Base-by-base conservation (phyloP, 1,140 invertebrate species). In the Habropoda laboriosa region DNA sequence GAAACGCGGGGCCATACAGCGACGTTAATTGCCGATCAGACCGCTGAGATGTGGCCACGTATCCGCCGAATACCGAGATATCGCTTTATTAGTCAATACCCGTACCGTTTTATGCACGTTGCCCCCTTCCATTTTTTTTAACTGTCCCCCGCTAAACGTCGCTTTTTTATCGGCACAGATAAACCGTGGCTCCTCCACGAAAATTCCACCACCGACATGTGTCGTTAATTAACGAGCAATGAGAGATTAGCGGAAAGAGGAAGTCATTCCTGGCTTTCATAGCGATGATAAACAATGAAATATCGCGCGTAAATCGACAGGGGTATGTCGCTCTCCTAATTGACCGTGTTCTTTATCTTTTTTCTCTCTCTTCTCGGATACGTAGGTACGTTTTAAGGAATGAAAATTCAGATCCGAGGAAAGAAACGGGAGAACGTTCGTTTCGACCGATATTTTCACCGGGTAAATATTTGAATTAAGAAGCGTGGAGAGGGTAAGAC, bases 21-120 rank as follows among this genome's bases (percentile, higher is more conserved):
- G 74, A 57, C 75, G 47, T 64, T 87, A 88, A 87, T 82, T 86
- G 78, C 57, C 55, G 53, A 68, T 55, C 70, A 32, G 12, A 6
- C 63, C 58, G 57, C 67, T 76, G 73, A 86, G 53, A 80, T 86
- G 68, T 51, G 81, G 53, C 13, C 58, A 5, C 24, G 51, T 47
- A 53, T 53, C 21, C 27, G 0, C 21, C 35, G 40, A 68, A 76
- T 68, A 64, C 18, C 18, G 47, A 77, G 80, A 71, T 80, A 82
- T 77, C 72, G 32, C 30, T 86, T 86, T 66, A 86, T 80, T 77
- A 60, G 77, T 5, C 68, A 49, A 70, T 35, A 16, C 51, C 42
- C 38, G 5, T 47, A 30, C 45, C 75, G 12, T 55, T 66, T 61
- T 60, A 61, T 27, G 21, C n/a, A 4, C 38, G 18, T 13, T 72